Percentiles rank a stretch among this genome's conserved stretches.
These are phyloP conservation scores for Dicyrtomina minuta DNA, from an alignment of 2,888 invertebrate species.

Conservation along the genomic window DNA sequence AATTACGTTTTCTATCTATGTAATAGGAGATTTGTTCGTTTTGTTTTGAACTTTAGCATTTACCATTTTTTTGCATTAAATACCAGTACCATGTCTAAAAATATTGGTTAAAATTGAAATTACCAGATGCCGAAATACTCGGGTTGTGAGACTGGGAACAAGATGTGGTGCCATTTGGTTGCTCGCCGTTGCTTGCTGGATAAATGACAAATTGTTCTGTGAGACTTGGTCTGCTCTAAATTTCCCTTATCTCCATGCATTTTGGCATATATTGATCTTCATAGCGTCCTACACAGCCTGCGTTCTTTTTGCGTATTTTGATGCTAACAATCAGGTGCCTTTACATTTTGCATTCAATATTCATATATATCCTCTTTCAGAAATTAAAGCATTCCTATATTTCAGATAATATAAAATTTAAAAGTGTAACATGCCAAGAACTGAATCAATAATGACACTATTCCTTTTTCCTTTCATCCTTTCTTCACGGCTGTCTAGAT, in stretches of 20 bases:
- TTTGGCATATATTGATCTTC: constrained; percentile 81
- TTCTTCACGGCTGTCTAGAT: constrained; percentile 35
- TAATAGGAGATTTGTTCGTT: not conserved
- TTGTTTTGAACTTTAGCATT: not conserved
- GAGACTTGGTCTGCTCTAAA: constrained; percentile 74
- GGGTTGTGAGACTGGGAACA: constrained; percentile 71
- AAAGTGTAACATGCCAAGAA: too few species aligned
- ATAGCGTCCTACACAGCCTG: constrained; percentile 75
- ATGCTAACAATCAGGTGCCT: constrained; percentile 70
- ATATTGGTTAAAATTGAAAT: not conserved
- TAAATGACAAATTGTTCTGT: constrained; percentile 75
- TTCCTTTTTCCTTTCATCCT: not conserved
- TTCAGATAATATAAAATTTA: too few species aligned
- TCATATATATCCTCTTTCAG: too few species aligned
- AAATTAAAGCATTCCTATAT: too few species aligned
- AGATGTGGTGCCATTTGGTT: constrained; percentile 69
- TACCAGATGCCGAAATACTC: constrained; percentile 60
- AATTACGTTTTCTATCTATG: not conserved
- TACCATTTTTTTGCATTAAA: not conserved
- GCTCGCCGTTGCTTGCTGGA: constrained; percentile 74
- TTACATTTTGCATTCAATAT: too few species aligned
- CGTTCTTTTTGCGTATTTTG: constrained; percentile 77
- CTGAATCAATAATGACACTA: too few species aligned
- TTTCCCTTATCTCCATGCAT: constrained; percentile 79
- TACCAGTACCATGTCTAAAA: not conserved